Evolutionary conservation across 2,113 vertebrate species (phyloP), one percentile per base, ranked within the genome.

Genomic region (Amphiprion ocellaris): DNA sequence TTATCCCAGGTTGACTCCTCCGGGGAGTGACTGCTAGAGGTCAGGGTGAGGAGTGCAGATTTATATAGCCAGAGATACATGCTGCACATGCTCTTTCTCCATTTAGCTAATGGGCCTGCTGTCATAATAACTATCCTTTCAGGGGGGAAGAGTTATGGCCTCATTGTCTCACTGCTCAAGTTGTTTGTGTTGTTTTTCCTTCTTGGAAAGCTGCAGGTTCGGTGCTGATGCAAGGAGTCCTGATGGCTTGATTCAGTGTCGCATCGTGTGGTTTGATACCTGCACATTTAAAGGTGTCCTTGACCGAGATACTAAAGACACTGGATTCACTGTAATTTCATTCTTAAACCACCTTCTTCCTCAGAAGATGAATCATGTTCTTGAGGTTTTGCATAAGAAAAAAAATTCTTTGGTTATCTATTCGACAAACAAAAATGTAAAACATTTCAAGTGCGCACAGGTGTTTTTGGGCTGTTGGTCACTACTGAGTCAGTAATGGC

Each of bases 21-120:
- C 21, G 12, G 69, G 70, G 81, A 61, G 67, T 9, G 58, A 63
- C 66, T 78, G 72, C 64, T 68, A 17, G 81, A 83, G 91, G 91
- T 90, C 89, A 88, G 81, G 86, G 86, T 77, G 80, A 87, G 44
- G 49, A 84, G 85, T 79, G 72, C 75, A 84, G 82, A 90, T 91
- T 90, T 83, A 87, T 89, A 75, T 69, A 88, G 81, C 71, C 74
- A 1, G 26, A 69, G 67, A 69, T 75, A 50, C 86, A 79, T 53
- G 84, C 81, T 77, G 71, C 63, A 69, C 76, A 70, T 79, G 82
- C 71, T 85, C 73, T 52, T 76, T 86, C 84, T 91, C 78, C 87
- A 85, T 89, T 89, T 90, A 78, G 80, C 86, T 92, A 90, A 90
- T 88, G 82, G 88, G 54, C 49, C 72, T 15, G 69, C 84, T 86